A percentile compares a stretch with the other conserved stretches of the same genome.
Evolutionary conservation across 92 coral and sea anemone genomes (phyloP).

Genomic region (Zoanthus gigantus): DNA sequence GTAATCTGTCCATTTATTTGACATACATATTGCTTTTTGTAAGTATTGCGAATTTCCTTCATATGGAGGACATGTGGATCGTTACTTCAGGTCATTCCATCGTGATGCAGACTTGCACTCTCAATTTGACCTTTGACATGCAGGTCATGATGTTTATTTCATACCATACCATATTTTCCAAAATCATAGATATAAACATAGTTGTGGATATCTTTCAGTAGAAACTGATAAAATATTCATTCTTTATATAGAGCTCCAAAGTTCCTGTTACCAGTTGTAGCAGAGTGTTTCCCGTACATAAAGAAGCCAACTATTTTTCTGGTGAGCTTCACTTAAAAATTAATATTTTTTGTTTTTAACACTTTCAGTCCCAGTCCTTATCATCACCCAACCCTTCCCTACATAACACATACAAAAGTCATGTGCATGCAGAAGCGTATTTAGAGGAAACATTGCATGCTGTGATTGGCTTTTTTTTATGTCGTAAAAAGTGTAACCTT

Average conservation of each 20-base stretch:
- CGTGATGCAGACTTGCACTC: too few species aligned
- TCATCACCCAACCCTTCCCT: too few species aligned
- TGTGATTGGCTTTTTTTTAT: not conserved
- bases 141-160: too few species aligned
- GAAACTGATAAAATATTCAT: not conserved
- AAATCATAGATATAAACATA: too few species aligned
- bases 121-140: too few species aligned
- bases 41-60: too few species aligned
- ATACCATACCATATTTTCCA: too few species aligned
- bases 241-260: conserved; percentile 76
- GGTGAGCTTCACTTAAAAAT: conserved; percentile 43
- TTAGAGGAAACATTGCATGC: not conserved
- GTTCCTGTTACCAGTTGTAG: conserved; percentile 81
- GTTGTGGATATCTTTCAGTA: not conserved
- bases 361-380: too few species aligned
- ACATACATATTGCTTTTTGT: too few species aligned
- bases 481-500: conserved; percentile 7
- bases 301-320: conserved; percentile 73
- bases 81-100: too few species aligned
- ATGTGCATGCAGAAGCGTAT: not conserved
- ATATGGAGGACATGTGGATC: too few species aligned
- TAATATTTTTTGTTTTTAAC: not conserved
- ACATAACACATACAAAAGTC: not conserved
- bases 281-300: conserved; percentile 83
- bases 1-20: too few species aligned